A percentile compares a stretch with the other conserved stretches of the same genome.
phyloP scores from a whole-genome alignment of 2,113 vertebrate species.

The Cinclus mexicanus region DNA sequence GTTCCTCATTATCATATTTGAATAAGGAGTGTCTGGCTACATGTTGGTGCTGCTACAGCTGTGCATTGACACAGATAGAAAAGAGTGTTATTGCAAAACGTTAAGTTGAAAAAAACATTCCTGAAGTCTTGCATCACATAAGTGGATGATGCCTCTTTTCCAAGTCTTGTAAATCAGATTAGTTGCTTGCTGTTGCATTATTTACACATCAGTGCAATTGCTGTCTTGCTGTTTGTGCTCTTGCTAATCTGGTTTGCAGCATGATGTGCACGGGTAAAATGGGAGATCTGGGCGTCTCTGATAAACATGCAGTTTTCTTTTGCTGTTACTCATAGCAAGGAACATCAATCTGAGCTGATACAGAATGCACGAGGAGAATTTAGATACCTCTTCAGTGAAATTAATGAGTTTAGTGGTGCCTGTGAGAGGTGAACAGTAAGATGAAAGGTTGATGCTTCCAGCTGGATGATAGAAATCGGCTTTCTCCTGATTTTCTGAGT shows the following conservation, averaged over 20 bases:
- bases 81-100: constrained; percentile 12
- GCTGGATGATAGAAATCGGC: background rate
- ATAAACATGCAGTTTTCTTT: background rate
- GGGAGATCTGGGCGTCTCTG: background rate
- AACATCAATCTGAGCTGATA: background rate
- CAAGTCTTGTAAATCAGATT: background rate
- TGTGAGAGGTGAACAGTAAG: background rate
- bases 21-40: constrained; percentile 28
- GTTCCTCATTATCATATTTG: background rate
- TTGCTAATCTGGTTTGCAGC: background rate
- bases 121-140: background rate
- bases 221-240: background rate
- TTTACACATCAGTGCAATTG: background rate
- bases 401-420: background rate
- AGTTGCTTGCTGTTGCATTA: constrained; percentile 17
- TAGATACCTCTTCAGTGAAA: background rate
- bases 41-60: background rate
- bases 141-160: background rate
- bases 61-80: background rate
- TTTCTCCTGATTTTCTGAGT: constrained; percentile 2
- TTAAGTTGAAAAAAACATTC: constrained; percentile 12
- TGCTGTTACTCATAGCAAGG: background rate
- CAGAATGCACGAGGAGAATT: background rate
- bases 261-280: background rate
- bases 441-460: background rate